phyloP scores from a whole-genome alignment of 1,140 invertebrate species.

The Phthorimaea operculella region DNA sequence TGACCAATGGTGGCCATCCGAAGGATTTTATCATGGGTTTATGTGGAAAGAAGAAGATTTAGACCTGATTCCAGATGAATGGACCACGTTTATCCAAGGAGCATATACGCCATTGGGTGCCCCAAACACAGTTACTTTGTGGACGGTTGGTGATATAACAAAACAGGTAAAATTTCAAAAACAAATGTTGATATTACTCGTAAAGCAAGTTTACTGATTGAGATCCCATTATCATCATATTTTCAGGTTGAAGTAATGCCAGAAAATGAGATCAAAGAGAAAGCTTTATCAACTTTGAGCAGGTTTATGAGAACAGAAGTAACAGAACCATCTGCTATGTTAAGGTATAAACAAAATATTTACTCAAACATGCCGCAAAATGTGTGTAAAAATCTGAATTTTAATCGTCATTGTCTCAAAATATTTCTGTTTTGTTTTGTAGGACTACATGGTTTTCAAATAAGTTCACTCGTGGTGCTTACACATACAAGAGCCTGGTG shows the following conservation, averaged over 20 bases:
- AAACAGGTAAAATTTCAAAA: background rate
- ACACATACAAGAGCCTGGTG: slow-evolving; percentile 30
- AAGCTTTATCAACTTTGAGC: background rate
- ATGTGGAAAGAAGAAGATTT: slow-evolving; percentile 30
- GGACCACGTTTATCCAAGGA: slow-evolving; percentile 18
- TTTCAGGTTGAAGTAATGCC: slow-evolving; percentile 44
- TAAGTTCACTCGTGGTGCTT: slow-evolving; percentile 34
- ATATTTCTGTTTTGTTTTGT: background rate
- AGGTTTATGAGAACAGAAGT: background rate
- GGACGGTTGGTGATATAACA: background rate
- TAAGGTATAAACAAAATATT: background rate
- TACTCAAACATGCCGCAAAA: too few relatives aligned
- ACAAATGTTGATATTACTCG: too few relatives aligned
- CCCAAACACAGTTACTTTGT: background rate
- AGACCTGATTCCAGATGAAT: slow-evolving; percentile 15
- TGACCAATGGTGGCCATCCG: slow-evolving; percentile 17
- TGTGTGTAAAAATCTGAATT: too few relatives aligned
- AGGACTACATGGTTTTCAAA: slow-evolving; percentile 29
- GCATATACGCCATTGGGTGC: background rate
- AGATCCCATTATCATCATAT: too few relatives aligned
- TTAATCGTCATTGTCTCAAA: too few relatives aligned
- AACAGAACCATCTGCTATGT: background rate
- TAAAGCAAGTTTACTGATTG: too few relatives aligned
- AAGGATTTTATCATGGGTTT: slow-evolving; percentile 11
- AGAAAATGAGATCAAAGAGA: slow-evolving; percentile 21